Percentiles rank a stretch among this genome's conserved stretches.
Evolutionary conservation across 2,113 vertebrate species (phyloP).

Genomic region (Bothrops jararaca): DNA sequence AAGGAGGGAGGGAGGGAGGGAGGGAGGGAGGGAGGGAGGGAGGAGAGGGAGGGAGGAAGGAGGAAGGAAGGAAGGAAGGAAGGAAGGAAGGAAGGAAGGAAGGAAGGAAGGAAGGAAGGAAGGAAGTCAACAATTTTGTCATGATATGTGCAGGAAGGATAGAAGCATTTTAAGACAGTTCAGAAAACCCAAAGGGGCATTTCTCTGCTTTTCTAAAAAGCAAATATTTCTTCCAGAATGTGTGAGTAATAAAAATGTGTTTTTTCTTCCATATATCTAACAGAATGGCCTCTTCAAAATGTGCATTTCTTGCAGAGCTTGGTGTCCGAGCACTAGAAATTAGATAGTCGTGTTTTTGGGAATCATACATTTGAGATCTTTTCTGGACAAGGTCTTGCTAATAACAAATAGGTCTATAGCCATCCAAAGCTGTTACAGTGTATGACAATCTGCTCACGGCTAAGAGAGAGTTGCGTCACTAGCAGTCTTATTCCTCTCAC

Average conservation of each 20-base stretch:
- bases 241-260: background rate
- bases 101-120: background rate
- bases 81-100: no score
- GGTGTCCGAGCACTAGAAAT: background rate
- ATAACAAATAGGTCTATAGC: background rate
- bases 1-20: background rate
- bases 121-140: background rate
- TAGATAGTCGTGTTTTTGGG: background rate
- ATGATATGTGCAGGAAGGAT: background rate
- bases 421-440: background rate
- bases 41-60: no score
- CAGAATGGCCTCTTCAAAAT: background rate
- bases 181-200: background rate
- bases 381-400: background rate
- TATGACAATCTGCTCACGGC: background rate
- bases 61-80: no score
- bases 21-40: no score
- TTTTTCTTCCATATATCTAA: background rate
- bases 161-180: background rate
- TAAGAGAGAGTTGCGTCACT: background rate
- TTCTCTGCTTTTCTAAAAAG: background rate
- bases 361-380: background rate
- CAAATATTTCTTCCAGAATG: background rate
- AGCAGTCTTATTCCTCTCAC: background rate
- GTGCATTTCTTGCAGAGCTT: background rate